Base-by-base conservation (phyloP, 2,888 invertebrate species). In the Lacanobia wlatinum region DNA sequence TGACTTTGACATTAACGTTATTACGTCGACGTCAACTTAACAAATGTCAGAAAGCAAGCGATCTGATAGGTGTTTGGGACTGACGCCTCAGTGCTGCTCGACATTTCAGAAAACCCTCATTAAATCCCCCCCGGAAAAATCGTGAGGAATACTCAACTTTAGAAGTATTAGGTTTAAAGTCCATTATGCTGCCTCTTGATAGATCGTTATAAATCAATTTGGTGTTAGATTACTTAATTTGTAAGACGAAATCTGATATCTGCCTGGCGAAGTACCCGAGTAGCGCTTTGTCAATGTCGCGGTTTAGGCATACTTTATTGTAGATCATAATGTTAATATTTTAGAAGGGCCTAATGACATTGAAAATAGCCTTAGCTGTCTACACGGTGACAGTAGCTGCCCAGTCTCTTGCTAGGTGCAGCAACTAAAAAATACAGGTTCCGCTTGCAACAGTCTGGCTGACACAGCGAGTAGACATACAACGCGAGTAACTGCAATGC, bases 161-260 rank as follows among this genome's bases (percentile, higher is more conserved):
- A 52, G 5, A 76, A 43, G 10, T 1, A 62, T 63, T 46, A 5
- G 10, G 53, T n/a, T 64, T 28, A 50, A 55, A 50, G 18, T 46
- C 0, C 34, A 58, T 74, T 50, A 48, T 21, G 55, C n/a, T 48
- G 18, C 10, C 7, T 63, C 55, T 58, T 55, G 58, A 66, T 66
- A 66, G 52, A 55, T 63, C 46, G 53, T 75, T 63, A 65, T 69
- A 61, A 69, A 79, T 79, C 56, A 79, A 64, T 78, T 62, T 50
- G 40, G 55, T 63, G 67, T 67, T 43, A 21, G 28, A 60, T 73
- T 78, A 64, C 68, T 58, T 68, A 64, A 73, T 78, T 79, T 61
- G 59, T 56, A 14, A 64, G 46, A 64, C 21, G 62, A 52, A 55
- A 60, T 73, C 59, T 56, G 68, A 60, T 67, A 73, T 59, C 56